A percentile compares a stretch with the other conserved stretches of the same genome.
These are phyloP conservation scores for Hemibagrus guttatus DNA, from an alignment of 2,797 vertebrate species.

Conservation along the genomic window DNA sequence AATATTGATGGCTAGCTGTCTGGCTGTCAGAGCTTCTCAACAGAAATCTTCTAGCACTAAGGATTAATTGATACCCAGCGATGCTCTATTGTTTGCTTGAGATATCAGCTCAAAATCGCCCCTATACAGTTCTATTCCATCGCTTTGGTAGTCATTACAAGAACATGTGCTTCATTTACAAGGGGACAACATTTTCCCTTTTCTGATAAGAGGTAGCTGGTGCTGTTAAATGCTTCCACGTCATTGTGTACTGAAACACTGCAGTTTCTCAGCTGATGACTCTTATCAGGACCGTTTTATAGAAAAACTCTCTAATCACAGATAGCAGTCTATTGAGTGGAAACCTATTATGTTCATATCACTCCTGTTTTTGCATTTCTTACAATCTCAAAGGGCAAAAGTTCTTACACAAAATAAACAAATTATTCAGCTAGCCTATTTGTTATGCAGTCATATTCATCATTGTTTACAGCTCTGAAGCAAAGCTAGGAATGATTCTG, in stretches of 20 bases:
- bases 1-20: constrained; percentile 21
- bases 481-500: constrained; percentile 41
- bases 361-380: constrained; percentile 29
- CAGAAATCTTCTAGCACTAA: not conserved
- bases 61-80: not conserved
- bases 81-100: not conserved
- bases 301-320: constrained; percentile 47
- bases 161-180: constrained; percentile 14
- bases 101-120: constrained; percentile 24
- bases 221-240: not conserved
- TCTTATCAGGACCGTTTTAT: constrained; percentile 20
- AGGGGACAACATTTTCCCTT: not conserved
- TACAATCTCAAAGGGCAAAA: constrained; percentile 11
- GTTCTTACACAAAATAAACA: not conserved
- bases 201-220: constrained; percentile 32
- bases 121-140: not conserved
- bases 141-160: constrained; percentile 4
- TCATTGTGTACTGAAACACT: constrained; percentile 26
- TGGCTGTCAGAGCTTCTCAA: constrained; percentile 28
- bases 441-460: not conserved
- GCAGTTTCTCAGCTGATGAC: constrained; percentile 19
- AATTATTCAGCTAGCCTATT: constrained; percentile 6
- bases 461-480: constrained; percentile 5
- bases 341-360: constrained; percentile 42
- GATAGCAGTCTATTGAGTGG: constrained; percentile 27